These are phyloP conservation scores for Meleagris gallopavo DNA, from an alignment of 2,113 vertebrate genomes.

Conservation along the genomic window DNA sequence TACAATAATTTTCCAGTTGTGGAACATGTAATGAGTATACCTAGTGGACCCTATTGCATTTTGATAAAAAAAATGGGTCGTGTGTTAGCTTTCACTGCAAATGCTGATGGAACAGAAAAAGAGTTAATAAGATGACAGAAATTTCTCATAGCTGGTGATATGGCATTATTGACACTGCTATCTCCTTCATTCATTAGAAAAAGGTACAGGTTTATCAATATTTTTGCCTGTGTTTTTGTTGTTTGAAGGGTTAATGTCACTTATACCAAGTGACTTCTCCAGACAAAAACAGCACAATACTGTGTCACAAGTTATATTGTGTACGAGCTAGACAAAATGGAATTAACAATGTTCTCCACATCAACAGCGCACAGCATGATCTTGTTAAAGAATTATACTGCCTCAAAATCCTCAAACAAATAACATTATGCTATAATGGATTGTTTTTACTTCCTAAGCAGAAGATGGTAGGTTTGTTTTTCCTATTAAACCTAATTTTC, in stretches of 20 bases:
- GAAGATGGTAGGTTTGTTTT: constrained; percentile 63
- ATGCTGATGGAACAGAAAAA: background rate
- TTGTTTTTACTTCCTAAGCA: constrained; percentile 58
- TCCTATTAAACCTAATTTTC: constrained; percentile 62
- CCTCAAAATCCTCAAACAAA: constrained; percentile 71
- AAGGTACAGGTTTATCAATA: background rate
- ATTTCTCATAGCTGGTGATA: background rate
- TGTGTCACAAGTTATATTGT: background rate
- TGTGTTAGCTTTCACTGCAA: background rate
- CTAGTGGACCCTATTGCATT: background rate
- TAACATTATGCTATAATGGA: constrained; percentile 70
- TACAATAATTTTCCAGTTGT: background rate
- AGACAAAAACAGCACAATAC: background rate
- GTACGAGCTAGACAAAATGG: constrained; percentile 29
- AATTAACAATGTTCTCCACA: constrained; percentile 58
- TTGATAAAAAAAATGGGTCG: background rate
- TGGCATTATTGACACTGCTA: background rate
- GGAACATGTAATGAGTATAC: background rate
- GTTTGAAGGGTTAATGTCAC: constrained; percentile 5
- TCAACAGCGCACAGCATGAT: constrained; percentile 37
- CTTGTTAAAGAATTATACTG: constrained; percentile 71
- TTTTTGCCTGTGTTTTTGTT: background rate
- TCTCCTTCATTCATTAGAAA: background rate
- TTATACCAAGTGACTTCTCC: background rate
- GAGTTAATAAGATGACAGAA: background rate